Evolutionary conservation across 2,888 invertebrate species (phyloP).

Genomic region (Hydropsyche betteni): DNA sequence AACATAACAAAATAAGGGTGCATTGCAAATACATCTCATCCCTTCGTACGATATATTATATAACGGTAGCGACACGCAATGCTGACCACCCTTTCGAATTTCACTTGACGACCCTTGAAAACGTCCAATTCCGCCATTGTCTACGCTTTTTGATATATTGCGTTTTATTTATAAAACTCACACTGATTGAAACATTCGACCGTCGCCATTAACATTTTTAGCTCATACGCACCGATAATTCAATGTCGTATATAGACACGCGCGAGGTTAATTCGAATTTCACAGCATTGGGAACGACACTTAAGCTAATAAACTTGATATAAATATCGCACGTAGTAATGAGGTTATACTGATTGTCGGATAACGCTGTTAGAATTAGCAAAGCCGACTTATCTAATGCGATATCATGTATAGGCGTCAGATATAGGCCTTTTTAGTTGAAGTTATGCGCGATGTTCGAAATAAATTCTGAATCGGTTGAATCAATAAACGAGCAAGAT

Average conservation of each 20-base stretch:
- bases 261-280: too few relatives aligned
- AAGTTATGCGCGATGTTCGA: background rate
- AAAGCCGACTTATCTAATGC: background rate
- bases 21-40: background rate
- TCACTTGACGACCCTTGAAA: constrained; percentile 37
- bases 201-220: too few relatives aligned
- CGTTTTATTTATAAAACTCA: background rate
- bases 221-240: too few relatives aligned
- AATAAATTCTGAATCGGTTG: too few relatives aligned
- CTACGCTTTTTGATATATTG: constrained; percentile 47
- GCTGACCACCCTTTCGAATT: constrained; percentile 50
- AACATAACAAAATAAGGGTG: constrained; percentile 4
- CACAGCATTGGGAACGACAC: constrained; percentile 7
- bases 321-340: constrained; percentile 18
- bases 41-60: background rate
- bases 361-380: background rate
- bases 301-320: background rate
- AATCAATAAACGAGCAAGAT: background rate
- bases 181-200: constrained; percentile 33
- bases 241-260: too few relatives aligned
- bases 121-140: constrained; percentile 40
- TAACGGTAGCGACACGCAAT: constrained; percentile 47
- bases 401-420: background rate
- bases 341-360: background rate
- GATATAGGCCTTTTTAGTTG: background rate